Base-by-base conservation (phyloP, 2,888 invertebrate genomes). In the Watsonalla cultraria region DNA sequence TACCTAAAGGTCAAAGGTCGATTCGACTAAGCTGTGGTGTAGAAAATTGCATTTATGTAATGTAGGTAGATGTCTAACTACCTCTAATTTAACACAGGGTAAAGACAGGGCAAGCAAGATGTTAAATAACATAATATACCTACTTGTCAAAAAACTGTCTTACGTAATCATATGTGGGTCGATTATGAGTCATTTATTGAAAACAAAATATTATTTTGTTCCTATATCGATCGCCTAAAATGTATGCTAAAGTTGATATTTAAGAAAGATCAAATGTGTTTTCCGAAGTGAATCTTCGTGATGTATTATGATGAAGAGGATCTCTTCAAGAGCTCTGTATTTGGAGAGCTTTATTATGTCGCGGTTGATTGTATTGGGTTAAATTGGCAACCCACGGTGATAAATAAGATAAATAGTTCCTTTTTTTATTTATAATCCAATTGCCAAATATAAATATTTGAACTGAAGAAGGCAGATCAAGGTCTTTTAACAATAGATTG, bases 201-300 rank as follows among this genome's bases (percentile, higher is more conserved):
- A 71, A 72, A 68, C 73, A 68, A 70, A 64, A 70, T 62, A 65
- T 35, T 13, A 42, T 66, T 68, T 62, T 63, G 62, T 66, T 68
- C 61, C 57, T 58, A 58, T 62, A 57, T 56, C 55, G 65, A 64
- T 61, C 56, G 56, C 82, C 84, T 82, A 78, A 84, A 73, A 48
- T 7, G 15, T 76, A 85, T 86, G 84, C 65, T 69, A 85, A 86
- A 78, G 46, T 74, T 81, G 82, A 66, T 82, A 83, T 86, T 85
- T 83, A 71, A 62, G 59, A 65, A 55, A 54, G 56, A 64, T 64
- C 37, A 69, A 70, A 64, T 65, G 57, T 54, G 63, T 65, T 74
- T 66, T 61, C 60, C 59, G 62, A 67, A 65, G 55, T 50, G 56
- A 53, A 67, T 72, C 71, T 68, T 70, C 74, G 69, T 66, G 66